Conservation (phyloP, 1,140 invertebrate genomes). For the Lepidurus arcticus region DNA sequence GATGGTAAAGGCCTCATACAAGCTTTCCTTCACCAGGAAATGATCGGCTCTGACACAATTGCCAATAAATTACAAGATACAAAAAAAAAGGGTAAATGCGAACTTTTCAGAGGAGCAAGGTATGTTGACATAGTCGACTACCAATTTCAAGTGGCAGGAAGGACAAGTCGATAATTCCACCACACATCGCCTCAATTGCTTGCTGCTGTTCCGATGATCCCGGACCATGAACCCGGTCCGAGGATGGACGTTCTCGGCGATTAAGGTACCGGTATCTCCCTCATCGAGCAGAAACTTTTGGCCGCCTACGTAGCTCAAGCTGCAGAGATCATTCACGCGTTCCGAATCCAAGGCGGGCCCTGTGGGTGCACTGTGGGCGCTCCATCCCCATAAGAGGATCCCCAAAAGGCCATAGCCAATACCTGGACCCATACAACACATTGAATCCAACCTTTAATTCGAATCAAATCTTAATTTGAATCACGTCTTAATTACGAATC, state of each 20-base stretch:
- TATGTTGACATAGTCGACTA: conserved; percentile 50
- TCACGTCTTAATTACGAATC: not conserved
- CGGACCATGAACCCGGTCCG: conserved; percentile 24
- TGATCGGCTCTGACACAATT: conserved; percentile 18
- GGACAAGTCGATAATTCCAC: conserved; percentile 64
- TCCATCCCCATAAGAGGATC: not conserved
- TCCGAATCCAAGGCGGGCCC: not conserved
- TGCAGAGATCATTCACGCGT: conserved; percentile 30
- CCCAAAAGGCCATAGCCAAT: conserved; percentile 22
- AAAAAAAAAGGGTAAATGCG: not conserved
- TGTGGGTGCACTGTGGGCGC: not conserved
- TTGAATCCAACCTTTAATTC: too few relatives aligned
- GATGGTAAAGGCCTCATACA: conserved; percentile 40
- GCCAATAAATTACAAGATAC: not conserved
- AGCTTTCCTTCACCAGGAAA: conserved; percentile 27
- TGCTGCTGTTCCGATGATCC: conserved; percentile 8
- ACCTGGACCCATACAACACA: not conserved
- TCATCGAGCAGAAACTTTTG: conserved; percentile 30
- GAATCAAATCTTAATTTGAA: too few relatives aligned
- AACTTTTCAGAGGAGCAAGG: conserved; percentile 35
- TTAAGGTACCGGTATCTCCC: conserved; percentile 53
- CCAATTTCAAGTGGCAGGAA: conserved; percentile 59
- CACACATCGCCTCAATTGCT: conserved; percentile 46
- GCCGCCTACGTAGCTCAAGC: conserved; percentile 3
- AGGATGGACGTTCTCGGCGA: conserved; percentile 41